These are phyloP conservation scores for Melanotaenia boesemani DNA, from an alignment of 2,797 vertebrate species.

Conservation along the genomic window DNA sequence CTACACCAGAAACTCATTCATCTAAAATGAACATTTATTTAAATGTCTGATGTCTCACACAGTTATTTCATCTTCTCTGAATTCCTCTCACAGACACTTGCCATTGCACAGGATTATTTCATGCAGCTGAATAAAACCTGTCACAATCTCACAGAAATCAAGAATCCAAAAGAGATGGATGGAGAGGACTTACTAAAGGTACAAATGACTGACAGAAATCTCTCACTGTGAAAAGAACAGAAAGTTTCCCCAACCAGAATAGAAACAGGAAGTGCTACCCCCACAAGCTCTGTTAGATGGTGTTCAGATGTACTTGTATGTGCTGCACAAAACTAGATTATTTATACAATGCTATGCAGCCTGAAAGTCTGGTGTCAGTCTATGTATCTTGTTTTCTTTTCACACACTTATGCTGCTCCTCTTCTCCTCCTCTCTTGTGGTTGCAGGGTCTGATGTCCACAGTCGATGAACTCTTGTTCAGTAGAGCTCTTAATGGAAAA, in stretches of 20 bases:
- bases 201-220: slow-evolving; percentile 17
- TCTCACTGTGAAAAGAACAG: not conserved
- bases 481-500: slow-evolving; percentile 37
- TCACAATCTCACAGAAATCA: slow-evolving; percentile 24
- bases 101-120: not conserved
- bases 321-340: slow-evolving; percentile 18
- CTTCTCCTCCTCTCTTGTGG: slow-evolving; percentile 24
- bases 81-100: slow-evolving; percentile 50
- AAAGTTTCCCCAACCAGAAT: not conserved
- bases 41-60: too few relatives aligned
- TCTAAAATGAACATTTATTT: too few relatives aligned
- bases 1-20: too few relatives aligned
- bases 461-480: slow-evolving; percentile 65
- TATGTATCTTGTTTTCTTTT: slow-evolving; percentile 29
- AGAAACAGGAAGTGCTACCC: slow-evolving; percentile 27
- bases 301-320: slow-evolving; percentile 26
- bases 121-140: slow-evolving; percentile 48
- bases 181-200: slow-evolving; percentile 66
- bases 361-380: slow-evolving; percentile 44
- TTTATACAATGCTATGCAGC: slow-evolving; percentile 51
- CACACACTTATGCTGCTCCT: slow-evolving; percentile 5
- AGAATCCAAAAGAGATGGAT: slow-evolving; percentile 3
- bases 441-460: slow-evolving; percentile 62
- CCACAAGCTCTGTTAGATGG: slow-evolving; percentile 9
- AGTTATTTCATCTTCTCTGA: too few relatives aligned